phyloP scores from a whole-genome alignment of 1,140 invertebrate genomes.

The Helicorthomorpha holstii region DNA sequence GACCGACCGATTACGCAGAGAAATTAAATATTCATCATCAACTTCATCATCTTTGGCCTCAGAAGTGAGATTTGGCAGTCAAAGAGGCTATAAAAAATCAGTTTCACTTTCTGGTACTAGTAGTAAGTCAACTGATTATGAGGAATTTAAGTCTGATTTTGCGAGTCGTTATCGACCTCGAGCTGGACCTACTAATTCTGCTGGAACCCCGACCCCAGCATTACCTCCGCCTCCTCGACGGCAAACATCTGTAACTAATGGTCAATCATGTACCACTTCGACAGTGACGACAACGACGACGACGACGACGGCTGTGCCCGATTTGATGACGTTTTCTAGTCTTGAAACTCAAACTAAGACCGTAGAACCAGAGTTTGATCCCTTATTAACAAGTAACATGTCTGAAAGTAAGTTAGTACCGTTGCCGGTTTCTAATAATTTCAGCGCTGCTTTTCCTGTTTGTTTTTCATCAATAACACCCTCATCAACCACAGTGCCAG shows the following conservation, averaged over 20 bases:
- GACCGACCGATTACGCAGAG: constrained; percentile 53
- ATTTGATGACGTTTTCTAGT: not conserved
- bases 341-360: not conserved
- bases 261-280: not conserved
- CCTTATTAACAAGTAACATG: not conserved
- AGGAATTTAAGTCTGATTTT: not conserved
- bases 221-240: not conserved
- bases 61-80: not conserved
- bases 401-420: not conserved
- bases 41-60: constrained; percentile 26
- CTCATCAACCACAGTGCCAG: not conserved
- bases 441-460: not conserved
- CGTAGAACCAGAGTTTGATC: not conserved
- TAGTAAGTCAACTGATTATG: not conserved
- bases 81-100: not conserved
- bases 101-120: not conserved
- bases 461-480: too few species aligned
- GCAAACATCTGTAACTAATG: not conserved
- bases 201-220: not conserved
- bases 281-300: not conserved
- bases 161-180: constrained; percentile 3
- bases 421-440: not conserved
- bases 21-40: constrained; percentile 8
- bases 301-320: not conserved
- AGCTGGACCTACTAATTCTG: not conserved